phyloP scores from a whole-genome alignment of 2,888 invertebrate genomes.

The Neuroscelio doddi region DNA sequence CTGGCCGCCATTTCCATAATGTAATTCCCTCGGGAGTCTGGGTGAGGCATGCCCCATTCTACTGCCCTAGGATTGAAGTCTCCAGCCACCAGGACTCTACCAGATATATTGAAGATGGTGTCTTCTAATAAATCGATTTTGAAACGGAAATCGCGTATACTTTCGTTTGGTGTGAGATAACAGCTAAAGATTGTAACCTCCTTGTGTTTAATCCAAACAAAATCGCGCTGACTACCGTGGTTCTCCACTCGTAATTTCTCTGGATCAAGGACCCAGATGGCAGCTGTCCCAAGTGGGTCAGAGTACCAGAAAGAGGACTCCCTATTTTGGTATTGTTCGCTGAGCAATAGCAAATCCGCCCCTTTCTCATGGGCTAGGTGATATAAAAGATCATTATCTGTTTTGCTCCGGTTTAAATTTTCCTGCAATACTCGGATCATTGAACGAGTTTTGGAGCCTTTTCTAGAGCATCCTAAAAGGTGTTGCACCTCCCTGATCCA shows the following conservation, averaged over 20 bases:
- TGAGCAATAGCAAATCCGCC: slow-evolving; percentile 18
- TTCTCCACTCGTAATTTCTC: background rate
- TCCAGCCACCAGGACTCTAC: slow-evolving; percentile 24
- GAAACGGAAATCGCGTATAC: background rate
- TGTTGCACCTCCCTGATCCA: too few relatives aligned
- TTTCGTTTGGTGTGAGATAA: background rate
- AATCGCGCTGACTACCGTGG: background rate
- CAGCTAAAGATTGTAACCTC: background rate
- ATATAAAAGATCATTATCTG: slow-evolving; percentile 33
- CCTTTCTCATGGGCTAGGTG: slow-evolving; percentile 32
- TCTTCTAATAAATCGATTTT: background rate
- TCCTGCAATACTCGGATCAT: background rate
- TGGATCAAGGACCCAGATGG: background rate
- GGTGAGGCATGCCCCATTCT: slow-evolving; percentile 49
- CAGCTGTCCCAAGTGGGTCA: background rate
- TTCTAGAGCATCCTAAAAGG: too few relatives aligned
- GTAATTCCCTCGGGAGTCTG: slow-evolving; percentile 47
- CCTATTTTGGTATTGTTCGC: slow-evolving; percentile 24
- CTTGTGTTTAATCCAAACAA: background rate
- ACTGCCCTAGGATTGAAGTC: slow-evolving; percentile 35
- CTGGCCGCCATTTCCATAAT: slow-evolving; percentile 49
- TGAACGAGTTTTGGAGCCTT: background rate
- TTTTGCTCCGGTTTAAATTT: slow-evolving; percentile 35
- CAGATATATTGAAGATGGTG: too few relatives aligned
- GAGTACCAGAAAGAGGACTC: slow-evolving; percentile 17